Base-by-base conservation (phyloP, 2,113 vertebrate species). In the Haplochromis vanheusdeni region DNA sequence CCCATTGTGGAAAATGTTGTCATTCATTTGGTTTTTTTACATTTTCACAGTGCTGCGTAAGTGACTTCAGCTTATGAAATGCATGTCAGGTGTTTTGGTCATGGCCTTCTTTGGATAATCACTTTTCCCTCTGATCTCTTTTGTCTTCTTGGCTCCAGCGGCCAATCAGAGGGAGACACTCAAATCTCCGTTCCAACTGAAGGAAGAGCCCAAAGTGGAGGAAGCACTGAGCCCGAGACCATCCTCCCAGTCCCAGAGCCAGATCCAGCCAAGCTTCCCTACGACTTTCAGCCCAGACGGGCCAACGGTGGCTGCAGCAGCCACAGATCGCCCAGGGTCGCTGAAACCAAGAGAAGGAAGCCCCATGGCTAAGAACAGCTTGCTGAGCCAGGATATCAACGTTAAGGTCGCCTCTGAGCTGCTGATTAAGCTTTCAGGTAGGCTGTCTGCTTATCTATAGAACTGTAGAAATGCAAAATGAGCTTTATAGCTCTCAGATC, bases 351-450 rank as follows among this genome's bases (percentile, higher is more conserved):
- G 92, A 56, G 96, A 97, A 19, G 96, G 97, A 45, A 98, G 97
- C 89, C 93, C 97, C 70, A 97, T 97, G 92, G 95, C 91, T 42
- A 98, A 95, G 89, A 91, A 73, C 96, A 97, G 92, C 81, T 91
- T 97, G 87, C 96, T 99, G 35, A 97, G 96, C 95, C 97, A 97
- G 88, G 99, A 99, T 86, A 97, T 98, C 95, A 98, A 97, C 6
- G 90, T 98, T 88, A 99, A 99, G 95, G 98, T 98, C 82, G 99
- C 98, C 3, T 99, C 99, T 6, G 99, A 99, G 91, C 97, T 99
- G 92, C 98, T 99, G 82, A 99, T 99, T 94, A 99, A 99, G 86
- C 97, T 99, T 47, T 99, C 99, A 97, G 99, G 99, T 99, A 97
- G 81, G 79, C 31, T 55, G 5, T 84, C 28, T 54, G 14, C 65